phyloP scores from a whole-genome alignment of 2,888 invertebrate species.

The Digitonthophagus gazella region DNA sequence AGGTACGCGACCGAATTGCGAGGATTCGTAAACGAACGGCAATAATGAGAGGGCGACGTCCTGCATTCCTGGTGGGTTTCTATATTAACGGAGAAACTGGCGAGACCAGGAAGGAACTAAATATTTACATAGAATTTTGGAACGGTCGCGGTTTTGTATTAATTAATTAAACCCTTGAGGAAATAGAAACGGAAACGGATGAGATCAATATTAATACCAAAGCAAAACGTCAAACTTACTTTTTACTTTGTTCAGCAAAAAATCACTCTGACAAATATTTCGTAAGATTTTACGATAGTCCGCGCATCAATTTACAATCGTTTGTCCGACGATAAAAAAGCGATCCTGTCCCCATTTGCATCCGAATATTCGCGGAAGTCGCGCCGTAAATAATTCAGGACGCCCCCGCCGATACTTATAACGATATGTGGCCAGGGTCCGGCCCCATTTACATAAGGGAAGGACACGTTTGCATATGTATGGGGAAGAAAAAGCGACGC shows the following conservation, averaged over 20 bases:
- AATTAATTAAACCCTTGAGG: too few species aligned
- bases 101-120: neutral
- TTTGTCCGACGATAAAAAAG: conserved; percentile 6
- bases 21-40: neutral
- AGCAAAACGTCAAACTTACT: too few species aligned
- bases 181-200: too few species aligned
- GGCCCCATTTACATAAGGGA: conserved; percentile 33
- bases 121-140: too few species aligned
- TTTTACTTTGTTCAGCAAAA: neutral
- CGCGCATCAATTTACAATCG: conserved; percentile 12
- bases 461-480: conserved; percentile 34
- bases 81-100: neutral
- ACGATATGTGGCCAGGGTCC: conserved; percentile 10
- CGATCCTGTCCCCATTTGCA: conserved; percentile 38
- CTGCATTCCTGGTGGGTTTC: neutral
- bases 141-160: too few species aligned
- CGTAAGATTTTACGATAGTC: conserved; percentile 10
- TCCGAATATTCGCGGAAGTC: conserved; percentile 45
- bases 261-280: neutral
- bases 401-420: conserved; percentile 37
- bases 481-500: conserved; percentile 23
- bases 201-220: too few species aligned
- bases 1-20: conserved; percentile 1
- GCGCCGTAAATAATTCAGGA: conserved; percentile 51
- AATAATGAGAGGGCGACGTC: neutral